Evolutionary conservation across 2,113 vertebrate species (phyloP).

Genomic region (Hylia prasina): DNA sequence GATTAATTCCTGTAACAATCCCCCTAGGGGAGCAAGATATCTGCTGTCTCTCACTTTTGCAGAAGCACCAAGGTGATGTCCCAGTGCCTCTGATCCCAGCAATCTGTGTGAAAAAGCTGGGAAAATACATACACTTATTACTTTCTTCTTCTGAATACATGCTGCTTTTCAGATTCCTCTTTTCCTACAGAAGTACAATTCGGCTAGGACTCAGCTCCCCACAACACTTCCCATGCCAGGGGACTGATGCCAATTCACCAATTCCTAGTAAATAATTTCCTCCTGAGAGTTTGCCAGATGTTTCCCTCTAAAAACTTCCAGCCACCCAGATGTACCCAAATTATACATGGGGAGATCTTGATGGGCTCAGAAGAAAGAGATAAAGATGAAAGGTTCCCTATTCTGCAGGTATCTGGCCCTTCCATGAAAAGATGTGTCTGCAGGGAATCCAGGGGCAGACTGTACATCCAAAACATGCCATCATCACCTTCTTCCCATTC

Average conservation of each 20-base stretch:
- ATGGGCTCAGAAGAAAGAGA: neutral
- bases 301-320: neutral
- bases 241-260: neutral
- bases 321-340: neutral
- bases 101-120: neutral
- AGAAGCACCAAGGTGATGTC: neutral
- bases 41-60: neutral
- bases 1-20: neutral
- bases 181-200: neutral
- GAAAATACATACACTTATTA: neutral
- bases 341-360: neutral
- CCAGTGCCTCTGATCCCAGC: fast-evolving
- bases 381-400: slow-evolving; percentile 2
- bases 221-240: neutral
- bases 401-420: neutral
- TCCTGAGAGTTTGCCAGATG: neutral
- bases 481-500: neutral
- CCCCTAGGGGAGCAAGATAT: neutral
- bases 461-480: neutral
- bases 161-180: neutral
- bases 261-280: neutral
- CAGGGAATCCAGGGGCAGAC: neutral
- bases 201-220: neutral
- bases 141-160: neutral
- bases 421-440: neutral